Base-by-base conservation (phyloP, 2,113 vertebrate genomes). In the Microtus ochrogaster region DNA sequence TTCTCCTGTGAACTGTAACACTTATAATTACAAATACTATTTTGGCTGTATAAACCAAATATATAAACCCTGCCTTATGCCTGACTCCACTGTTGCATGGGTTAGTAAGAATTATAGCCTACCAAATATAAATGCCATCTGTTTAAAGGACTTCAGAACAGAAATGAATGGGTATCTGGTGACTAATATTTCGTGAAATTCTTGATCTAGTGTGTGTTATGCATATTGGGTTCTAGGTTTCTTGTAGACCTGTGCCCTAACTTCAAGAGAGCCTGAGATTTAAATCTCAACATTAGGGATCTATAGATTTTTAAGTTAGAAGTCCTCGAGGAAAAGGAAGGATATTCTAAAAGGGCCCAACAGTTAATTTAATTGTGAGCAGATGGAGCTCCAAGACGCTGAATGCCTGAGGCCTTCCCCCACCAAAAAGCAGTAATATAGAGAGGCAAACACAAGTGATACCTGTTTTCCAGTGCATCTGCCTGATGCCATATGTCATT, bases 241-340 rank as follows among this genome's bases (percentile, higher is more conserved):
- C 33, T 89, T 89, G 74, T 10, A 85, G 21, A 77, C 52, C 84
- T 93, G 26, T 86, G 13, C 52, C 13, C 5, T 66, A 24, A 2
- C 10, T 94, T 16, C 36, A 73, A 70, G 61, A 88, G 24, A 91
- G 58, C 24, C 36, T 76, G 65, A 85, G 17, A 84, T 81, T 91
- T 86, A 33, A 91, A 47, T 41, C 73, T 84, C 26, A 94, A 9
- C 66, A 76, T 85, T 77, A 93, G 33, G 26, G 13, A 93, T 76
- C 66, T 89, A 17, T 47, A 72, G 16, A 66, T 77, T 95, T 1
- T 4, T 49, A 82, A 95, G 61, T 81, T 83, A 82, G 47, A 89
- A 81, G 39, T 70, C 63, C 58, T n/a, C n/a, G 26, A 28, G 52
- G 86, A 3, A 26, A 65, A 79, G 7, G 65, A 84, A 41, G 24